phyloP scores from a whole-genome alignment of 2,113 vertebrate species.

The Hemiprocne comata region DNA sequence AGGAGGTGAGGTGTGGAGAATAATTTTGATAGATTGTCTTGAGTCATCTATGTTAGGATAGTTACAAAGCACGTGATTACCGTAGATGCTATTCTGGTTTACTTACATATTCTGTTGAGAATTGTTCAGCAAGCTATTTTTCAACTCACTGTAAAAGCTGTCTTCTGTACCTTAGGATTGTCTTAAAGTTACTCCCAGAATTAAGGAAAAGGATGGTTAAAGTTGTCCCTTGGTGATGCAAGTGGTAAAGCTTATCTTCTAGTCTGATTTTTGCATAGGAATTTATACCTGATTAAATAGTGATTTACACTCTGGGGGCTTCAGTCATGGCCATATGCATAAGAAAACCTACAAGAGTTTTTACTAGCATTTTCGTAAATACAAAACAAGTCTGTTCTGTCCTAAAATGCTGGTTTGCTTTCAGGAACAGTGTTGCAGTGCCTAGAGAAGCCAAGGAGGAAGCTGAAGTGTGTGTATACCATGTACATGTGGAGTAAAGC shows the following conservation, averaged over 20 bases:
- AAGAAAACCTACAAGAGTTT: not conserved
- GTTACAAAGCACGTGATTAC: not conserved
- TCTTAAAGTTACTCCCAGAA: not conserved
- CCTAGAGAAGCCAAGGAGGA: not conserved
- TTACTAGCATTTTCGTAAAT: not conserved
- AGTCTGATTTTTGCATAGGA: not conserved
- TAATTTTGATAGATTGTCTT: not conserved
- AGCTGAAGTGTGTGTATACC: not conserved
- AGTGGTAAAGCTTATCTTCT: not conserved
- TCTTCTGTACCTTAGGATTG: not conserved
- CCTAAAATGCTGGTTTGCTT: not conserved
- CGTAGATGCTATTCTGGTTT: not conserved
- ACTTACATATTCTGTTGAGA: not conserved
- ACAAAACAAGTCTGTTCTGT: not conserved
- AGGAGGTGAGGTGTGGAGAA: not conserved
- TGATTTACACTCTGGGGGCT: not conserved
- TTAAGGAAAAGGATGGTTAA: not conserved
- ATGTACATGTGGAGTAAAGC: not conserved
- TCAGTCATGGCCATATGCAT: not conserved
- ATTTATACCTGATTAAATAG: not conserved
- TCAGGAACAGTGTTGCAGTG: not conserved
- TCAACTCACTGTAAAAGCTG: not conserved
- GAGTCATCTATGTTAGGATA: not conserved
- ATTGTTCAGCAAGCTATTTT: not conserved
- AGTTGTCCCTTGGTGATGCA: not conserved